phyloP scores from a whole-genome alignment of 2,888 invertebrate species.

The Anarsia innoxiella region DNA sequence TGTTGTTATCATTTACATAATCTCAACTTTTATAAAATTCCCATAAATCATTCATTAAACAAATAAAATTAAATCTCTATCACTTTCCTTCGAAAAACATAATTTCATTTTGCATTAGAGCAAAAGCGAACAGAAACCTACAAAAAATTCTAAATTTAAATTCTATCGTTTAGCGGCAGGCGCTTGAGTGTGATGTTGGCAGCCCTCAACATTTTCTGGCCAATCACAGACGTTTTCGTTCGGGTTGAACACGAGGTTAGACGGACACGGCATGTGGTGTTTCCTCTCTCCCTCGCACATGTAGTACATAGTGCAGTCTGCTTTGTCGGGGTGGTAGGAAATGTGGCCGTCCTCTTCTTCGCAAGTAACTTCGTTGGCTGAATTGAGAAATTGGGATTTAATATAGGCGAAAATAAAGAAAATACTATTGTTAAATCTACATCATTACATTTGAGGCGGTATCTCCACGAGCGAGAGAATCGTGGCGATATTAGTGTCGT shows the following conservation, averaged over 20 bases:
- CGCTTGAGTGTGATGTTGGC: conserved; percentile 73
- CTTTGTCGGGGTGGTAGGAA: conserved; percentile 92
- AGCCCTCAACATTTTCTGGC: conserved; percentile 96
- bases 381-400: no score
- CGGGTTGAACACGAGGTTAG: conserved; percentile 92
- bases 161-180: conserved; percentile 62
- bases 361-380: conserved; percentile 91
- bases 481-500: no score
- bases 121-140: conserved; percentile 24
- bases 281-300: conserved; percentile 97
- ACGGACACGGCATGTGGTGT: conserved; percentile 97
- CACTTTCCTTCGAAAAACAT: no score
- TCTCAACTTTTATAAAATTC: no score
- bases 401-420: no score
- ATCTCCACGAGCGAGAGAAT: no score
- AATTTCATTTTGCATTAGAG: no score
- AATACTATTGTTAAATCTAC: no score
- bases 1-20: no score
- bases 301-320: conserved; percentile 95
- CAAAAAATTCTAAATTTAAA: conserved; percentile 19
- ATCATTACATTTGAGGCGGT: no score
- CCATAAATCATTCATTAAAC: no score
- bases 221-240: conserved; percentile 97
- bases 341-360: conserved; percentile 97
- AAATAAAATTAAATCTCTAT: no score